Base-by-base conservation (phyloP, 2,797 vertebrate genomes). In the Typhlichthys subterraneus region DNA sequence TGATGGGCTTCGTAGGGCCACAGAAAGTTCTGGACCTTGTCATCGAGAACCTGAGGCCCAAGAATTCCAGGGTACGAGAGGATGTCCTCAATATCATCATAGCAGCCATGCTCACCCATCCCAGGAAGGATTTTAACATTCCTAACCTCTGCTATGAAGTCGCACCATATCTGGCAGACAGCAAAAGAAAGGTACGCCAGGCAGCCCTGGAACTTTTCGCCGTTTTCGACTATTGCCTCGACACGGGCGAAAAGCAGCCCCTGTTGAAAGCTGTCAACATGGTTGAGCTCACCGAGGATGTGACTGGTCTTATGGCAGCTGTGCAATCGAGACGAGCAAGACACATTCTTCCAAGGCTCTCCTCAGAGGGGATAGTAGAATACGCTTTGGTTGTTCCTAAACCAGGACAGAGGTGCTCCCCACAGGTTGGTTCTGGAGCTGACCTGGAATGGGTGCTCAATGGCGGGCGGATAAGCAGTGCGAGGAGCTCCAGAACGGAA, bases 391-490 rank as follows among this genome's bases (percentile, higher is more conserved):
- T 92, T 5, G 73, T 95, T 73, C 93, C 93, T 0, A 92, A 93
- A 12, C 90, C 91, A 3, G 89, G 88, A 11, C 90, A 82, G 12
- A 73, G 85, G 17, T 84, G 77, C 51, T 75, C 73, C 1, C 73
- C 77, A 12, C 89, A 92, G 53, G 70, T 70, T 5, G 71, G 81
- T 33, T 86, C 88, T 12, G 94, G 93, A 11, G 94, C 94, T 0
- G 95, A 98, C 68, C 85, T 95, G 46, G 94, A 96, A 51, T 96
- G 95, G 96, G 88, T 98, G 54, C 65, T 95, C 80, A 91, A 94
- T 5, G 92, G 94, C 56, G 87, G 77, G 52, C 89, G 94, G 47
- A 81, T 85, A 49, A 94, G 84, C 73, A 97, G 95, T 1, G 94
- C 94, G 0, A 93, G 89, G 65, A 93, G 91, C 70, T 73, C 80